Evolutionary conservation across 2,797 vertebrate genomes (phyloP).

Genomic region (Clarias platycephalus): DNA sequence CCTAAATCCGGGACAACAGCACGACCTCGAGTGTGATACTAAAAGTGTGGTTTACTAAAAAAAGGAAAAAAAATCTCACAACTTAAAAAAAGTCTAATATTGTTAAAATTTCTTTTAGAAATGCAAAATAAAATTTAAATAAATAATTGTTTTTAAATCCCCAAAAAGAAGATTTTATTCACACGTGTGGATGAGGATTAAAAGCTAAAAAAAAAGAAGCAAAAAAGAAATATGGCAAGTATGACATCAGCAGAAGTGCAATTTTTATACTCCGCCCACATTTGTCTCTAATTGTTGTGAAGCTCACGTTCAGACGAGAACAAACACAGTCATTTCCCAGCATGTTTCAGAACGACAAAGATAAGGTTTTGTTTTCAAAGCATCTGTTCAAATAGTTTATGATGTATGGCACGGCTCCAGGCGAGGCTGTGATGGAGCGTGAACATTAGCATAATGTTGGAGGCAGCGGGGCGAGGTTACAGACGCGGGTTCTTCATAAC

Average conservation of each 20-base stretch:
- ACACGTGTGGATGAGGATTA: not conserved
- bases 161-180: not conserved
- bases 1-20: no score
- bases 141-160: not conserved
- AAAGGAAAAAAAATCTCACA: no score
- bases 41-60: no score
- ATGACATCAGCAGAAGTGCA: no score
- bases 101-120: no score
- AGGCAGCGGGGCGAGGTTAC: constrained; percentile 6
- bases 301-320: constrained; percentile 1
- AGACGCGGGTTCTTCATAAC: not conserved
- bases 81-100: no score
- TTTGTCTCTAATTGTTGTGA: not conserved
- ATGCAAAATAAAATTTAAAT: no score
- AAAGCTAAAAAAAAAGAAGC: not conserved
- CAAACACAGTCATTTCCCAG: constrained; percentile 11
- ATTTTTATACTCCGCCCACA: not conserved
- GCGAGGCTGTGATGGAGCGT: constrained; percentile 29
- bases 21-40: no score
- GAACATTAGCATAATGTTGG: constrained; percentile 24
- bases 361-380: constrained; percentile 34
- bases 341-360: constrained; percentile 22
- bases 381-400: constrained; percentile 50
- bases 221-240: not conserved
- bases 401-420: constrained; percentile 45